These are phyloP conservation scores for Malacosoma neustria DNA, from an alignment of 2,888 invertebrate species.

Conservation along the genomic window DNA sequence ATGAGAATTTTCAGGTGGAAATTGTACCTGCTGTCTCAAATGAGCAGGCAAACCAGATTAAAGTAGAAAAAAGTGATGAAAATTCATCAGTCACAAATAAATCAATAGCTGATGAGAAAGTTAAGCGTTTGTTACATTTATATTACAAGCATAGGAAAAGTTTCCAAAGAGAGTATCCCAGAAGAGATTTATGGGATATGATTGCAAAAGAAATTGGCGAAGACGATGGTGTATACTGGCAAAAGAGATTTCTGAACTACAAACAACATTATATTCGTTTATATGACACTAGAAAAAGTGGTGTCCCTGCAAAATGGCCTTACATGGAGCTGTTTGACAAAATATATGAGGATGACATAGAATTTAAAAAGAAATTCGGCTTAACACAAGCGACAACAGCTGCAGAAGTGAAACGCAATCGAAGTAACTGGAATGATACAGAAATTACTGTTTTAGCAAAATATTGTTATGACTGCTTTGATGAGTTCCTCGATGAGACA, in stretches of 20 bases:
- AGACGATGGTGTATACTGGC: slow-evolving; percentile 53
- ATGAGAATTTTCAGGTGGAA: slow-evolving; percentile 22
- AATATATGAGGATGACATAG: slow-evolving; percentile 45
- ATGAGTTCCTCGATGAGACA: slow-evolving; percentile 52
- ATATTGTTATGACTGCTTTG: slow-evolving; percentile 54
- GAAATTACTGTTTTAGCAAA: slow-evolving; percentile 51
- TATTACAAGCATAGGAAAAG: slow-evolving; percentile 47
- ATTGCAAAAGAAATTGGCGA: slow-evolving; percentile 51
- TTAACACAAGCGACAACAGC: slow-evolving; percentile 8
- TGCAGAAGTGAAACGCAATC: slow-evolving; percentile 6
- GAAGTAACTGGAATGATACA: slow-evolving; percentile 37
- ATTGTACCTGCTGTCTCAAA: neutral
- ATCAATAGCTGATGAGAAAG: slow-evolving; percentile 36
- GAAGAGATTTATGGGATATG: slow-evolving; percentile 48
- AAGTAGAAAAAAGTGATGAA: slow-evolving; percentile 15
- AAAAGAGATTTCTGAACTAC: slow-evolving; percentile 53
- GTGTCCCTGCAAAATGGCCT: slow-evolving; percentile 39
- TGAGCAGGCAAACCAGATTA: slow-evolving; percentile 1
- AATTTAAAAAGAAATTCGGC: slow-evolving; percentile 37
- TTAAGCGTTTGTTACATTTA: slow-evolving; percentile 42
- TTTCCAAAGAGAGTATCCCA: slow-evolving; percentile 34
- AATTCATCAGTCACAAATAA: slow-evolving; percentile 25
- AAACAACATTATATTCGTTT: slow-evolving; percentile 57
- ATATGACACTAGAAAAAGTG: slow-evolving; percentile 35
- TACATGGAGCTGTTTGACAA: slow-evolving; percentile 51